A percentile compares a stretch with the other conserved stretches of the same genome.
These are phyloP conservation scores for Brachionus calyciflorus DNA, from an alignment of 1,140 invertebrate species.

Conservation along the genomic window DNA sequence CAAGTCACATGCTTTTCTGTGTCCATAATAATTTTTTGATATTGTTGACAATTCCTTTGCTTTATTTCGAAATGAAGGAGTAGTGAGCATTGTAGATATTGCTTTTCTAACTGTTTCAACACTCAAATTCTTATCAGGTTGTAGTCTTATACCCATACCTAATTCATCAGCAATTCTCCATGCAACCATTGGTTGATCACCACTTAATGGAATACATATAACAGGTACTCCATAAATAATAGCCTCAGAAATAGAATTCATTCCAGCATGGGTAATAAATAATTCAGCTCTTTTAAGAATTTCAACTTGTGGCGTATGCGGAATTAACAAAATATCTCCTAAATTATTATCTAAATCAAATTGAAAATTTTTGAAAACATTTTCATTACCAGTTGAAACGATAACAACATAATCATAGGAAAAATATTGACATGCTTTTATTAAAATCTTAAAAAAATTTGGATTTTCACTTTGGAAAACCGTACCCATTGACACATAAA, in stretches of 20 bases:
- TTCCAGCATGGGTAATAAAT: slow-evolving; percentile 44
- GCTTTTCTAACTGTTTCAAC: slow-evolving; percentile 2
- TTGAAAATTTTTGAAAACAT: slow-evolving; percentile 30
- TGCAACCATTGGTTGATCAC: slow-evolving; percentile 42
- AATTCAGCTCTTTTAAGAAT: slow-evolving; percentile 29
- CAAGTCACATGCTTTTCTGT: slow-evolving; percentile 16
- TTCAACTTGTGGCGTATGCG: slow-evolving; percentile 46
- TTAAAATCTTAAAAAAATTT: not conserved
- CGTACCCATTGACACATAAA: slow-evolving; percentile 45
- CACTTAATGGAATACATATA: slow-evolving; percentile 41
- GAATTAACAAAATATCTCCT: slow-evolving; percentile 20
- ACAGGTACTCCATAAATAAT: slow-evolving; percentile 42
- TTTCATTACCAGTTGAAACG: slow-evolving; percentile 33
- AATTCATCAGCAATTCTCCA: slow-evolving; percentile 44
- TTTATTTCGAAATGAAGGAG: not conserved
- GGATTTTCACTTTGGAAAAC: slow-evolving; percentile 42
- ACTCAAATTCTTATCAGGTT: slow-evolving; percentile 6
- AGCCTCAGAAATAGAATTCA: slow-evolving; percentile 37
- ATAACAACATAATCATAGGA: slow-evolving; percentile 1
- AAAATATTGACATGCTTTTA: slow-evolving; percentile 13
- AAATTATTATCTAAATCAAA: not conserved
- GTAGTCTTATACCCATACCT: slow-evolving; percentile 38
- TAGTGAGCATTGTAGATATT: not conserved
- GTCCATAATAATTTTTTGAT: slow-evolving; percentile 27
- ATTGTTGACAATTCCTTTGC: not conserved